Percentiles rank a stretch among this genome's conserved stretches.
phyloP scores from a whole-genome alignment of 2,888 invertebrate genomes.

The Lampropteryx suffumata region DNA sequence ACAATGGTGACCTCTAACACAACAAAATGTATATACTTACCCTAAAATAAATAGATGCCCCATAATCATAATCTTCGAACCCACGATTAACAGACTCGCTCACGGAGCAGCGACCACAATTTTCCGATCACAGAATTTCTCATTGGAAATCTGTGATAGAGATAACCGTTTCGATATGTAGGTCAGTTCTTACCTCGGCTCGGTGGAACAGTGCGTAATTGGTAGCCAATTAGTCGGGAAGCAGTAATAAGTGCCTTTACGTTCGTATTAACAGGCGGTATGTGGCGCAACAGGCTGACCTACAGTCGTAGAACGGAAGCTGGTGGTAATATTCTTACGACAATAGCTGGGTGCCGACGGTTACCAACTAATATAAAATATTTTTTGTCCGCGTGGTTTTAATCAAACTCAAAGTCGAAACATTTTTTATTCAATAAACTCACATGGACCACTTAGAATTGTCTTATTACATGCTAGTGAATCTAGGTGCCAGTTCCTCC shows the following conservation, averaged over 20 bases:
- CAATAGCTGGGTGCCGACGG: background rate
- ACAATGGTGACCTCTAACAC: too few relatives aligned
- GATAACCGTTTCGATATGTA: slow-evolving; percentile 20
- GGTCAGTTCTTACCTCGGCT: slow-evolving; percentile 18
- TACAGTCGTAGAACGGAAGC: slow-evolving; percentile 21
- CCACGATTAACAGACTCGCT: too few relatives aligned
- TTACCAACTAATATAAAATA: too few relatives aligned
- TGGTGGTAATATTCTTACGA: background rate
- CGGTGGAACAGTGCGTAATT: slow-evolving; percentile 42
- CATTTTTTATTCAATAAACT: too few relatives aligned
- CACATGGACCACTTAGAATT: too few relatives aligned
- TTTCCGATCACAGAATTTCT: slow-evolving; percentile 3
- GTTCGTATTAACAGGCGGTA: slow-evolving; percentile 56
- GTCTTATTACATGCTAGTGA: too few relatives aligned
- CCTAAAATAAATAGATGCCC: too few relatives aligned
- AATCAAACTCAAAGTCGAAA: too few relatives aligned
- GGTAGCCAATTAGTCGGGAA: slow-evolving; percentile 48
- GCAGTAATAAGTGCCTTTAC: slow-evolving; percentile 49
- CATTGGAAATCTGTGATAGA: slow-evolving; percentile 19
- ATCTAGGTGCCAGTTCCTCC: too few relatives aligned
- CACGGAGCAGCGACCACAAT: background rate
- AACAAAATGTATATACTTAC: too few relatives aligned
- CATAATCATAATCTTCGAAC: too few relatives aligned
- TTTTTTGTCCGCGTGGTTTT: too few relatives aligned
- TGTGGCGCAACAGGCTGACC: slow-evolving; percentile 45